Evolutionary conservation across 2,888 invertebrate species (phyloP), one percentile per base, ranked within the genome.

Genomic region (Cheilosia variabilis): DNA sequence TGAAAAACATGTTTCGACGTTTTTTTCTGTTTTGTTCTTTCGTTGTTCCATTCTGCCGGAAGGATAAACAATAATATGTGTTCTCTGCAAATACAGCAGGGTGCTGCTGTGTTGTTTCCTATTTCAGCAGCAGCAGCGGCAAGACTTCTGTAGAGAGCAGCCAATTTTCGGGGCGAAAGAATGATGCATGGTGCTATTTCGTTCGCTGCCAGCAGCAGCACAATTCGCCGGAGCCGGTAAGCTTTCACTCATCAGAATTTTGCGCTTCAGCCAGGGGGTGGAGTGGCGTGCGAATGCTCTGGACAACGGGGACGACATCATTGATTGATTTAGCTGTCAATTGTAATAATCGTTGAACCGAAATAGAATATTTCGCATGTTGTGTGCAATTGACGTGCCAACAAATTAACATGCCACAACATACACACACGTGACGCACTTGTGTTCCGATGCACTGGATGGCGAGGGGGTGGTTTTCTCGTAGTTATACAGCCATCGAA

Each of bases 241-340:
- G 6, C 27, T 6, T 7, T 58, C 58, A 15, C 31, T 45, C 31
- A 31, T 60, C 52, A 24, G 27, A 27, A 27, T 6, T 27, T 27
- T 27, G 27, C 27, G 9, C 47, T 5, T 17, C 15, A 41, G 34
- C 15, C 13, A 22, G 69, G 37, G 57, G 45, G 24, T 60, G 58
- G 6, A 19, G 4, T 41, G 52, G 15, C 22, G 9, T 22, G 15
- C n/a, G 31, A 57, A 71, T 62, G 68, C 62, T 41, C 10, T 50
- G 71, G 52, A 76, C 71, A 80, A 53, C 50, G 58, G 65, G 90
- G 90, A 89, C 91, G 90, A 90, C 90, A 91, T 89, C 89, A 91
- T 89, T 91, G 91, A 91, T 91, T 91, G 91, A 91, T 91, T 91
- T 90, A 90, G 89, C 89, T 90, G 91, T 90, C 91, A 91, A 91